Evolutionary conservation across 2,797 vertebrate genomes (phyloP).

Genomic region (Cyclopterus lumpus): DNA sequence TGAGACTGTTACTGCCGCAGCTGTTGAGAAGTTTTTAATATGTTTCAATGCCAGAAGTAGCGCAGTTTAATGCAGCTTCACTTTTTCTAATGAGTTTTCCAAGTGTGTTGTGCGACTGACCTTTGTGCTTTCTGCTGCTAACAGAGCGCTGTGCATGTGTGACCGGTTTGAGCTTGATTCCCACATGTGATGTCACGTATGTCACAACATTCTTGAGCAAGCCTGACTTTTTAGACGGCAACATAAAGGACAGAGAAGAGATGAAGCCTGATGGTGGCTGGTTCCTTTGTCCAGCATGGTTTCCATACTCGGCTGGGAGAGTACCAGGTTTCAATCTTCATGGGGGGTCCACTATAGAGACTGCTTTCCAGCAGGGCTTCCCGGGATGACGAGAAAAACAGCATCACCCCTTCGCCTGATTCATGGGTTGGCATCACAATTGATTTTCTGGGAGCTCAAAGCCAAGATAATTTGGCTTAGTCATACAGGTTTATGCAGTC

Average conservation of each 20-base stretch:
- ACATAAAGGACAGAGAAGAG: slow-evolving; percentile 5
- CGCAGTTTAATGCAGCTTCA: neutral
- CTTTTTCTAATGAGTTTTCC: slow-evolving; percentile 42
- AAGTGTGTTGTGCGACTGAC: neutral
- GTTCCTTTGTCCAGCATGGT: slow-evolving; percentile 12
- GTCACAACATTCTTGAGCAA: slow-evolving; percentile 29
- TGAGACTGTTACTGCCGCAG: slow-evolving; percentile 2
- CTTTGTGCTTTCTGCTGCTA: slow-evolving; percentile 10
- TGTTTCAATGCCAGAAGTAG: neutral
- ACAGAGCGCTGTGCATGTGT: neutral
- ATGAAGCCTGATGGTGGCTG: slow-evolving; percentile 5
- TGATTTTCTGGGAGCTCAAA: no score
- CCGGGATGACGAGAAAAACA: neutral
- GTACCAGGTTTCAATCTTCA: slow-evolving; percentile 9
- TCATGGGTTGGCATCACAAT: neutral
- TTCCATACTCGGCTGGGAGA: slow-evolving; percentile 1
- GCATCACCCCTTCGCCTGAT: neutral
- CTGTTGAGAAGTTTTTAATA: slow-evolving; percentile 11
- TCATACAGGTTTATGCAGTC: neutral
- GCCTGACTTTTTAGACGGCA: slow-evolving; percentile 19
- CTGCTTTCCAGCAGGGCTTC: neutral
- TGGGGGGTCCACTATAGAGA: neutral
- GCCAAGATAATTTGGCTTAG: no score
- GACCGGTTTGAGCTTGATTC: slow-evolving; percentile 19
- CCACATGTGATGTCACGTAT: slow-evolving; percentile 11